phyloP scores from a whole-genome alignment of 2,888 invertebrate genomes.

The Xanthorhoe designata region DNA sequence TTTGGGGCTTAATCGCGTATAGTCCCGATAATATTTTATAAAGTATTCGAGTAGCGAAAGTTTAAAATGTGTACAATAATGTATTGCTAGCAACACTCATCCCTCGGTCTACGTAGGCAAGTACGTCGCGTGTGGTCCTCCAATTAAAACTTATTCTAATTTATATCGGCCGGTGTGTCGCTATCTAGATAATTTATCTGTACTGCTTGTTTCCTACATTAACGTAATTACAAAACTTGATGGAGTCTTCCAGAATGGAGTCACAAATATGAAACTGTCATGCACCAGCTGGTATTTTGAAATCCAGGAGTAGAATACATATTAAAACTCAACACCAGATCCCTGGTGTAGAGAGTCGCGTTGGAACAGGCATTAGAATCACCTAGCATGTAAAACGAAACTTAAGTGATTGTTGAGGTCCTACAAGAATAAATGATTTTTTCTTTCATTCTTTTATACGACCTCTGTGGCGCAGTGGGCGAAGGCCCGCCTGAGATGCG shows the following conservation, averaged over 20 bases:
- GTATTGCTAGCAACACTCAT: neutral
- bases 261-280: slow-evolving; percentile 5
- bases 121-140: slow-evolving; percentile 74
- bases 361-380: too few relatives aligned
- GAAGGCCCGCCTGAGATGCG: too few relatives aligned
- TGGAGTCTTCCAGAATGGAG: slow-evolving; percentile 17
- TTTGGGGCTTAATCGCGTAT: too few relatives aligned
- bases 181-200: slow-evolving; percentile 63
- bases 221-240: slow-evolving; percentile 52
- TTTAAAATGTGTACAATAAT: neutral
- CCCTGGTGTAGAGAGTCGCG: too few relatives aligned
- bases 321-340: too few relatives aligned
- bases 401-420: too few relatives aligned
- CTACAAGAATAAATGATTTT: too few relatives aligned
- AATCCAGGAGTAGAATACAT: neutral
- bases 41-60: too few relatives aligned
- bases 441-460: too few relatives aligned
- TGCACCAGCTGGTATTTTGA: neutral
- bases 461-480: too few relatives aligned
- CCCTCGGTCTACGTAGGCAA: neutral
- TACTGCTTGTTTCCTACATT: slow-evolving; percentile 52
- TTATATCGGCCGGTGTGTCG: slow-evolving; percentile 56
- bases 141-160: slow-evolving; percentile 74
- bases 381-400: too few relatives aligned
- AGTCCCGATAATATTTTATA: too few relatives aligned